Evolutionary conservation across 2,797 vertebrate species (phyloP), one percentile per base, ranked within the genome.

Genomic region (Acomys russatus): DNA sequence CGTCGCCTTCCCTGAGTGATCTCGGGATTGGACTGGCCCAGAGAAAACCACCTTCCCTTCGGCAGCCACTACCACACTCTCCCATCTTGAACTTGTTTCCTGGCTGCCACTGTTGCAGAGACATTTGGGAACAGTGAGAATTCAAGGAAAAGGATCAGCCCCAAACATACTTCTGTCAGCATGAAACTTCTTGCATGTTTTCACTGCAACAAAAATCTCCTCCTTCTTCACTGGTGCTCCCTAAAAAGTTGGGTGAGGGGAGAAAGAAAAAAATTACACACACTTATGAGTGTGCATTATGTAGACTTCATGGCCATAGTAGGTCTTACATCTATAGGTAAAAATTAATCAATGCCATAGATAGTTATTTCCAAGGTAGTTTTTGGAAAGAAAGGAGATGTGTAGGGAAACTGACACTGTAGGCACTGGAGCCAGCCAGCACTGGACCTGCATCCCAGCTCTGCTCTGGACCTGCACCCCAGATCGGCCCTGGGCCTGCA

Each of bases 121-220:
- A 28, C 49, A 95, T 77, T 51, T 68, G 59, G 22, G 20, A 44
- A 88, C 89, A 93, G 90, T 88, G 11, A 84, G 94, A 94, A 30
- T 61, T 89, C 59, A 88, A 20, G 56, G 91, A 95, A 97, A 94
- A 94, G 8, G 2, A 97, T 73, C 86, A 96, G 74, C 77, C 10
- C 77, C 76, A 71, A 97, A 99, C 99, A 98, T 99, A 99, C 99
- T 99, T 99, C 99, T 98, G 92, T 99, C 99, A 90, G 96, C 98
- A 96, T 99, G 99, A 98, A 99, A 99, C 98, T 99, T 99, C 98
- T 96, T 98, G 97, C 99, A 99, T 0, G 99, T 99, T 99, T 99
- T 99, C 90, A 99, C 99, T 77, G 99, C 99, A 96, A 99, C 99
- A 98, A 99, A 99, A 95, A 99, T 97, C 95, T 99, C 99, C 84